Evolutionary conservation across 1,140 invertebrate species (phyloP).

Genomic region (Drosophila carrolli): DNA sequence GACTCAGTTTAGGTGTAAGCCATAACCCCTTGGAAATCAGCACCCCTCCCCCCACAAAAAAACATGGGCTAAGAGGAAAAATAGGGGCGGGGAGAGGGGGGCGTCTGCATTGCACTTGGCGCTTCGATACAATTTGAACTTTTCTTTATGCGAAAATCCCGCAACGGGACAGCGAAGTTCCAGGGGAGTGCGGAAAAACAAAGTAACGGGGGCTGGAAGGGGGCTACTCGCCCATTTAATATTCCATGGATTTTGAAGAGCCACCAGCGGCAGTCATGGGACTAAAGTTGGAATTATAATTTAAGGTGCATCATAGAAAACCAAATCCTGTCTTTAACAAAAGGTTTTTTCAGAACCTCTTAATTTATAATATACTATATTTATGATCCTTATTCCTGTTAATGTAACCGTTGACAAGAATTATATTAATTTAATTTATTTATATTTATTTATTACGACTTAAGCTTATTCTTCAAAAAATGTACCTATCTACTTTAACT

Average conservation of each 20-base stretch:
- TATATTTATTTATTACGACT: too few relatives aligned
- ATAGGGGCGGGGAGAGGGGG: conserved; percentile 9
- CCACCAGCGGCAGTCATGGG: not conserved
- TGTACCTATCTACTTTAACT: too few relatives aligned
- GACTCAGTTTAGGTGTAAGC: conserved; percentile 28
- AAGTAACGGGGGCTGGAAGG: not conserved
- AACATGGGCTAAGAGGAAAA: conserved; percentile 24
- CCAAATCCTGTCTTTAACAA: not conserved
- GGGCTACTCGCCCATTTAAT: not conserved
- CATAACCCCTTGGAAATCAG: conserved; percentile 10
- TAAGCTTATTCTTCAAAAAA: too few relatives aligned
- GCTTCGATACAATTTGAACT: conserved; percentile 79
- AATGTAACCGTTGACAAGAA: too few relatives aligned
- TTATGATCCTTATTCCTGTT: too few relatives aligned
- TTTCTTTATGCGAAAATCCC: conserved; percentile 68
- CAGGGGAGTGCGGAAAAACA: not conserved
- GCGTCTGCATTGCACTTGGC: conserved; percentile 52
- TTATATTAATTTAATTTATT: too few relatives aligned
- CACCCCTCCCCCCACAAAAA: not conserved
- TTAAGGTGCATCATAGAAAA: not conserved
- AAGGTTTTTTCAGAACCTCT: not conserved
- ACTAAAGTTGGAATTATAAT: not conserved
- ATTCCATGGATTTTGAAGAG: conserved; percentile 2
- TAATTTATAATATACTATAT: too few relatives aligned
- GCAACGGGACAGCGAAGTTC: conserved; percentile 10